phyloP scores from a whole-genome alignment of 2,888 invertebrate genomes.

The Platycheirus rosarum region DNA sequence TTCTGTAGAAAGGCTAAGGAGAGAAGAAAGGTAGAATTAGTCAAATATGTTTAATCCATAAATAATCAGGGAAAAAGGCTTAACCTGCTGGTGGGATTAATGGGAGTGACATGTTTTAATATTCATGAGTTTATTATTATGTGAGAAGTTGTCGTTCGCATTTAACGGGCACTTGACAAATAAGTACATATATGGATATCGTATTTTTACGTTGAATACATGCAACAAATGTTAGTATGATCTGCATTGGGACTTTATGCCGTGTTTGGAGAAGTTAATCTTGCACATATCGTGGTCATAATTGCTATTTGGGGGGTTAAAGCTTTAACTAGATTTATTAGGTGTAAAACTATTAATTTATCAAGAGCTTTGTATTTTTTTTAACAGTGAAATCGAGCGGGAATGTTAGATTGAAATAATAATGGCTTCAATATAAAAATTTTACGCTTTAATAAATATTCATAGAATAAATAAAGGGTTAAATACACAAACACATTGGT shows the following conservation, averaged over 20 bases:
- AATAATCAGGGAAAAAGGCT: constrained; percentile 36
- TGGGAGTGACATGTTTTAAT: constrained; percentile 65
- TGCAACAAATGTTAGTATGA: constrained; percentile 17
- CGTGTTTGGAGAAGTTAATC: too few relatives aligned
- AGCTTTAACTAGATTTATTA: too few relatives aligned
- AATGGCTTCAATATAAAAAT: constrained; percentile 26
- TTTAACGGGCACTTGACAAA: constrained; percentile 33
- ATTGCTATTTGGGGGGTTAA: too few relatives aligned
- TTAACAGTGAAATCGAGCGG: constrained; percentile 1
- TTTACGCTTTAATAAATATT: constrained; percentile 50
- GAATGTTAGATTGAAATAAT: constrained; percentile 13
- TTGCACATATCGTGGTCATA: too few relatives aligned
- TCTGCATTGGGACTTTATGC: too few relatives aligned
- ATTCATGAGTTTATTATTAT: constrained; percentile 70
- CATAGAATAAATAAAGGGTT: constrained; percentile 57
- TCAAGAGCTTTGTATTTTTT: background rate
- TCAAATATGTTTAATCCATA: too few relatives aligned
- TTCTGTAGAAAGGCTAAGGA: background rate
- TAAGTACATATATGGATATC: constrained; percentile 8
- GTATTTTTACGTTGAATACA: background rate
- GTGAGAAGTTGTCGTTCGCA: constrained; percentile 60
- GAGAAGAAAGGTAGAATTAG: constrained; percentile 12
- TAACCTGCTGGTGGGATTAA: constrained; percentile 46
- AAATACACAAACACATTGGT: too few relatives aligned
- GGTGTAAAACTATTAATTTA: constrained; percentile 18